Base-by-base conservation (phyloP, 2,888 invertebrate species). In the Limnephilus rhombicus region DNA sequence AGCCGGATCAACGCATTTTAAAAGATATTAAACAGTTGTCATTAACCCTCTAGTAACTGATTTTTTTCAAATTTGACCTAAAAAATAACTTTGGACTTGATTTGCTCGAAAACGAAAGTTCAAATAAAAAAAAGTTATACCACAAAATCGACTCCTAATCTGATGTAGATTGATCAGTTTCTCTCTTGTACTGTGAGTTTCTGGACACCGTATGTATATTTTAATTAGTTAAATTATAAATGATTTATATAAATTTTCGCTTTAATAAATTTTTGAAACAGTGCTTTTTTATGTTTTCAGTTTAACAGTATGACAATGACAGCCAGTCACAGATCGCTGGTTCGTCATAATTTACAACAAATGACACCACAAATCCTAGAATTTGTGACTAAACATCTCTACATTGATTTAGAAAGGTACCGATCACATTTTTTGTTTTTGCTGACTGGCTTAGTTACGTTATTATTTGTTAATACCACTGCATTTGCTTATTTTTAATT, bases 251-350 rank as follows among this genome's bases (percentile, higher is more conserved):
- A n/a, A 68, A 68, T n/a, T 24, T 68, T 9, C 2, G 1, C 24
- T 53, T 68, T 2, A 68, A 68, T 68, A 2, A 68, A n/a, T 68
- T 68, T 24, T 68, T 68, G 68, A 68, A 68, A 68, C 24, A 7
- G 24, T 68, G 68, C 24, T 68, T 68, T 68, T 68, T 53, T 53
- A 34, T 18, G 13, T 85, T 92, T 93, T 83, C 94, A 96, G 96
- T 96, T 95, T 93, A 95, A 95, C 93, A 96, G 96, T 94, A 96
- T 96, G 96, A 96, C 96, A 90, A 96, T 96, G 96, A 95, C 96
- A 3, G 94, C 96, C 41, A 94, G 94, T 1, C 94, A 96, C 1
- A 95, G 96, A 5, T 93, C 94, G 34, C 95, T 95, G 93, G 96
- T 96, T 94, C 95, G 95, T 12, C 93, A 94, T 34, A 95, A 95